Conservation (phyloP, 2,113 vertebrate genomes). For the Eulacestoma nigropectus region DNA sequence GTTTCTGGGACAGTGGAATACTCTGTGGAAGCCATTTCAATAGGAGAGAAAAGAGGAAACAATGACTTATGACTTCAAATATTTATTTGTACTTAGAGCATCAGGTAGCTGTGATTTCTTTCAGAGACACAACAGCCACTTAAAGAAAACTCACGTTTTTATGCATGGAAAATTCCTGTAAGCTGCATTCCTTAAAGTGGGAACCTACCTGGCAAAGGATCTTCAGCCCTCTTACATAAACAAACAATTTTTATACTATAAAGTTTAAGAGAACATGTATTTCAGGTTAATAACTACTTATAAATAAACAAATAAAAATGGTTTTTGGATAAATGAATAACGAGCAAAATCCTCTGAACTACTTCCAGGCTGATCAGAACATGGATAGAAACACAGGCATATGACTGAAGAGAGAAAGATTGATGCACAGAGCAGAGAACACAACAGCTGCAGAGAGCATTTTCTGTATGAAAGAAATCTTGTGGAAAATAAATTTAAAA, state of each 20-base stretch:
- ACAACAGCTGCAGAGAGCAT: not conserved
- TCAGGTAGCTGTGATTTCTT: not conserved
- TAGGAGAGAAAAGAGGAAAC: not conserved
- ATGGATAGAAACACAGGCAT: not conserved
- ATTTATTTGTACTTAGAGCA: not conserved
- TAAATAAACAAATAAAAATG: not conserved
- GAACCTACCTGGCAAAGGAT: not conserved
- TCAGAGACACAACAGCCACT: not conserved
- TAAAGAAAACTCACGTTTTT: not conserved
- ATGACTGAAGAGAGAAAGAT: not conserved
- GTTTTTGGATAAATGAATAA: not conserved
- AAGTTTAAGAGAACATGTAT: not conserved
- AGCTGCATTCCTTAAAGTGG: not conserved
- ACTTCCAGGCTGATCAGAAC: not conserved
- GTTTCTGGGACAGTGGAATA: constrained; percentile 71
- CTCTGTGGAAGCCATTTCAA: constrained; percentile 46
- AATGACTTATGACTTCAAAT: not conserved
- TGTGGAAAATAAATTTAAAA: not conserved
- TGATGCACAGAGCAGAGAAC: not conserved
- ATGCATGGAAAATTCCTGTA: not conserved
- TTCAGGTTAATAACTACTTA: not conserved
- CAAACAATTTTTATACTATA: not conserved
- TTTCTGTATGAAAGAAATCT: not conserved
- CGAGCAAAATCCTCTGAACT: not conserved
- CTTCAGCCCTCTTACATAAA: not conserved